Base-by-base conservation (phyloP, 2,797 vertebrate species). In the Momotus momota region DNA sequence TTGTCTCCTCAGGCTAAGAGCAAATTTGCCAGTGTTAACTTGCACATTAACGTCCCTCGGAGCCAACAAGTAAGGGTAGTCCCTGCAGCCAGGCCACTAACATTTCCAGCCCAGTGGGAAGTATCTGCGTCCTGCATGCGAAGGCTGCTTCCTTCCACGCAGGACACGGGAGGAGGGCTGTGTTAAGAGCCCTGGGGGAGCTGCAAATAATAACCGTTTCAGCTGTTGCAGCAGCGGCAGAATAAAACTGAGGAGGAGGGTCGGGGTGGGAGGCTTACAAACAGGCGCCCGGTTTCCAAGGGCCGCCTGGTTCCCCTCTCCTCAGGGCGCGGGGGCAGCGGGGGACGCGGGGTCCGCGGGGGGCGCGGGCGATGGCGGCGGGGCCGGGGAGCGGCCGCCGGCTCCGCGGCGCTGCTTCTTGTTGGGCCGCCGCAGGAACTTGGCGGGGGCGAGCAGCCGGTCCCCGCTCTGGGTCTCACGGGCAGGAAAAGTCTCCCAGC, bases 401-500 rank as follows among this genome's bases (percentile, higher is more conserved):
- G 98, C 98, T 98, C 98, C 97, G 73, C 82, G 96, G 98, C 97
- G 97, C 98, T 97, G 96, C 91, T 97, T 98, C 98, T 98, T 98
- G 98, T 98, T 98, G 98, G 98, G 98, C 96, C 97, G 97, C 97
- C 94, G 98, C 98, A 98, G 98, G 93, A 97, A 98, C 98, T 98
- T 98, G 98, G 98, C 99, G 98, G 98, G 96, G 97, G 95, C 72
- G 70, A 87, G 87, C 96, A 97, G 98, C 96, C 97, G 94, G 98
- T 98, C 98, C 98, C 98, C 96, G 98, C 95, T 98, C 97, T 96
- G 96, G 92, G 97, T 97, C 97, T 97, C 98, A 96, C 94, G 97
- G 97, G 98, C 98, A 99, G 99, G 99, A 99, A 99, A 99, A 98
- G 98, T 98, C 98, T 99, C 95, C 97, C 98, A 98, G 99, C 98